Conservation (phyloP, 2,113 vertebrate genomes). For the Periophthalmus modestus region DNA sequence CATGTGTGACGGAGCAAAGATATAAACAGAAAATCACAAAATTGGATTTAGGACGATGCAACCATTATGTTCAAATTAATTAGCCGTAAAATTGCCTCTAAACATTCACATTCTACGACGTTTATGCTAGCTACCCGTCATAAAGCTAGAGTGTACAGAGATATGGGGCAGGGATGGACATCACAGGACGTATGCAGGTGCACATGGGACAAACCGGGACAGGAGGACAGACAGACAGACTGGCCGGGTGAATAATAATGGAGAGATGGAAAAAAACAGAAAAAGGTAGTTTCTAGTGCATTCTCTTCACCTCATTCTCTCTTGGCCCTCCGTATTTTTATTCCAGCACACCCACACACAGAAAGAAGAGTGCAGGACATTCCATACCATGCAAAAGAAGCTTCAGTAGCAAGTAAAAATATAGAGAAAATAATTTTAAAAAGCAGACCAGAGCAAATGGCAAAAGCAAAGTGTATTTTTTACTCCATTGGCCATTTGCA, state of each 20-base stretch:
- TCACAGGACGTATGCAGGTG: slow-evolving; percentile 45
- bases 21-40: slow-evolving; percentile 48
- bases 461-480: slow-evolving; percentile 39
- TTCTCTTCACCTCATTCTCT: slow-evolving; percentile 53
- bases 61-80: slow-evolving; percentile 29
- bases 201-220: slow-evolving; percentile 52
- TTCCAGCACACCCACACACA: slow-evolving; percentile 59
- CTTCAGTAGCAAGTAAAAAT: slow-evolving; percentile 47
- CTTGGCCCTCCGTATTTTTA: slow-evolving; percentile 42
- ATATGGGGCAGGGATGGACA: slow-evolving; percentile 50
- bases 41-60: slow-evolving; percentile 14
- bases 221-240: slow-evolving; percentile 56
- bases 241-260: slow-evolving; percentile 54
- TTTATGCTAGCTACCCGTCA: slow-evolving; percentile 32
- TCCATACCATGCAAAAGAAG: slow-evolving; percentile 66
- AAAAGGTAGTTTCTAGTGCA: slow-evolving; percentile 37
- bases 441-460: slow-evolving; percentile 62
- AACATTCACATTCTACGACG: slow-evolving; percentile 20
- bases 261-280: slow-evolving; percentile 48
- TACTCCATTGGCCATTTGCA: slow-evolving; percentile 62
- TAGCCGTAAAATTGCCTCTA: slow-evolving; percentile 31
- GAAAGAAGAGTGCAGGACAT: slow-evolving; percentile 60
- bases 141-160: slow-evolving; percentile 57
- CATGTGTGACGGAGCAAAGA: slow-evolving; percentile 48
- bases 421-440: neutral